Evolutionary conservation across 1,140 invertebrate species (phyloP).

Genomic region (Aphelenchoides avenae): DNA sequence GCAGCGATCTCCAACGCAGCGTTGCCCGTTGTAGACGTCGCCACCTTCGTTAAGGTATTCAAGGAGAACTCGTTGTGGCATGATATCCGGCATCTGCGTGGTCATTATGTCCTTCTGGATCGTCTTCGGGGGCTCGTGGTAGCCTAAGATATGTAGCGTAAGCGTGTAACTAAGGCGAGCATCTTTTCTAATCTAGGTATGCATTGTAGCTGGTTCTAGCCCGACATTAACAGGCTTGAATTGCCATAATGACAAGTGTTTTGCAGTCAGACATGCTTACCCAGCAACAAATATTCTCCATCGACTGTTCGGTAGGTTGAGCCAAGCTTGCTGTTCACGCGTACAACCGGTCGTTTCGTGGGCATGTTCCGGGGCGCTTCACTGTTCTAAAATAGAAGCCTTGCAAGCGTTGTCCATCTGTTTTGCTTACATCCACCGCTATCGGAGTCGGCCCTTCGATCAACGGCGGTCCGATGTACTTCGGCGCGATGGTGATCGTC

Average conservation of each 20-base stretch:
- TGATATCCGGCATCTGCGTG: background rate
- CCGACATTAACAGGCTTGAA: no score
- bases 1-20: background rate
- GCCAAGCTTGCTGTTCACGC: constrained; percentile 16
- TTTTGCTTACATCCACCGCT: constrained; percentile 6
- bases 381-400: no score
- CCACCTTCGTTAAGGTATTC: background rate
- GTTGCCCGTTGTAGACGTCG: background rate
- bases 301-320: constrained; percentile 30
- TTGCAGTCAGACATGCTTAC: constrained; percentile 18
- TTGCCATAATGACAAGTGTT: background rate
- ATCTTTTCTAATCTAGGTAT: no score
- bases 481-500: constrained; percentile 61
- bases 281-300: constrained; percentile 38
- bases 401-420: no score
- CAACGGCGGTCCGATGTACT: constrained; percentile 55
- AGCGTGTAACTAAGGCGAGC: no score
- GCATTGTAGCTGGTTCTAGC: no score
- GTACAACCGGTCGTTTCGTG: background rate
- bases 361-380: no score
- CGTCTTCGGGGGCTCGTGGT: constrained; percentile 26
- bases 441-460: constrained; percentile 58
- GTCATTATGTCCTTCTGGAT: background rate
- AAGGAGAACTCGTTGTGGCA: background rate
- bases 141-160: constrained; percentile 12